A percentile compares a stretch with the other conserved stretches of the same genome.
phyloP scores from a whole-genome alignment of 2,888 invertebrate species.

The Caenorhabditis zanzibari region DNA sequence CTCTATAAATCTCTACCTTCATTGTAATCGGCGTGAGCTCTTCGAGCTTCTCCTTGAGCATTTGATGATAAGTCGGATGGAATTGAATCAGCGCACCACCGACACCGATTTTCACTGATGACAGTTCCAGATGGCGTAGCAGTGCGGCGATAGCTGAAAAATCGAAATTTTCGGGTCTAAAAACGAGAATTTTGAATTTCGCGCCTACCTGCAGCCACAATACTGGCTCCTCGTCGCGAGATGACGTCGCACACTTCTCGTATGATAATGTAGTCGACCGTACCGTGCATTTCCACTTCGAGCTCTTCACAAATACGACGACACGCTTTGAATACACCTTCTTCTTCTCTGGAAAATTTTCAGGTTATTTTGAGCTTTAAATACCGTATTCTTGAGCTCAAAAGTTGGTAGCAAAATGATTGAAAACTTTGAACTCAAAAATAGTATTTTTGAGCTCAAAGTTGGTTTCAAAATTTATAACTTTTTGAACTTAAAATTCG shows the following conservation, averaged over 20 bases:
- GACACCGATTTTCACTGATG: slow-evolving; percentile 81
- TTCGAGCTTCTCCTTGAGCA: slow-evolving; percentile 79
- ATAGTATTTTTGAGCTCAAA: too few relatives aligned
- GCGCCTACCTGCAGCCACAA: slow-evolving; percentile 82
- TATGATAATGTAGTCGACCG: slow-evolving; percentile 81
- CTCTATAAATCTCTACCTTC: slow-evolving; percentile 75
- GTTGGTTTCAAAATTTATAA: too few relatives aligned
- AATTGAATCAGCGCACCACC: slow-evolving; percentile 84
- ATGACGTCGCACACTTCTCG: slow-evolving; percentile 82
- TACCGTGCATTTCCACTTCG: slow-evolving; percentile 82
- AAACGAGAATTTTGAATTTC: background rate
- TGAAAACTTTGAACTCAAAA: too few relatives aligned
- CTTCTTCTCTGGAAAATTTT: slow-evolving; percentile 79
- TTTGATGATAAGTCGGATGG: slow-evolving; percentile 82
- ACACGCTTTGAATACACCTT: slow-evolving; percentile 78
- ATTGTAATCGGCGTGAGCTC: slow-evolving; percentile 79
- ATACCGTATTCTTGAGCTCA: background rate
- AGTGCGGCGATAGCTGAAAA: slow-evolving; percentile 82
- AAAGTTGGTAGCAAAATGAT: too few relatives aligned
- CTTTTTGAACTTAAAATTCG: too few relatives aligned
- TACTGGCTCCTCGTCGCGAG: slow-evolving; percentile 80
- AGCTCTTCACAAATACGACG: slow-evolving; percentile 83
- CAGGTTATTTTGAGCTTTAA: background rate
- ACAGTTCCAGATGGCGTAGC: slow-evolving; percentile 78
- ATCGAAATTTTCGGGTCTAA: background rate